Conservation (phyloP, 2,888 invertebrate species). For the Ischnus inquisitorius region DNA sequence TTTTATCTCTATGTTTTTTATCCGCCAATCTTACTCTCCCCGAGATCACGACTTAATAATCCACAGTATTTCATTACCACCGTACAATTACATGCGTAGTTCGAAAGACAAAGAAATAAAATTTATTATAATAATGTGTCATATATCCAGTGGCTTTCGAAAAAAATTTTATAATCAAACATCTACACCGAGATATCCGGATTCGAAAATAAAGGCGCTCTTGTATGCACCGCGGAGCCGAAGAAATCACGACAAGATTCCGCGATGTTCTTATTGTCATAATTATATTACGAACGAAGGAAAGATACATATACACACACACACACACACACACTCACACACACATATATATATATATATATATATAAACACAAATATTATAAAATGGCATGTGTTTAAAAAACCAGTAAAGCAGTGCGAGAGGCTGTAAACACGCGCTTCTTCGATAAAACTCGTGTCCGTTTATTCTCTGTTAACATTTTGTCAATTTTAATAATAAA, state of each 20-base stretch:
- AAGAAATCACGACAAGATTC: slow-evolving; percentile 40
- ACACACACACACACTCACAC: slow-evolving; percentile 28
- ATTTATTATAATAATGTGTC: slow-evolving; percentile 45
- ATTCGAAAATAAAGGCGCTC: slow-evolving; percentile 54
- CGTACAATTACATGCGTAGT: slow-evolving; percentile 53
- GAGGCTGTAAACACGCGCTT: slow-evolving; percentile 47
- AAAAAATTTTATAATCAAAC: slow-evolving; percentile 52
- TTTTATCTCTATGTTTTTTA: slow-evolving; percentile 22
- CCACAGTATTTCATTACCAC: slow-evolving; percentile 62
- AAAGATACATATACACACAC: background rate
- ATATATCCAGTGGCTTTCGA: slow-evolving; percentile 44
- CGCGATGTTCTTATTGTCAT: slow-evolving; percentile 48
- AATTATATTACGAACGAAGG: slow-evolving; percentile 8
- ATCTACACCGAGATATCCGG: slow-evolving; percentile 57
- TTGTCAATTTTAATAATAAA: slow-evolving; percentile 75
- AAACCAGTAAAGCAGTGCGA: slow-evolving; percentile 12
- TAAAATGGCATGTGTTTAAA: too few relatives aligned
- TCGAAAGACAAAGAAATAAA: slow-evolving; percentile 13
- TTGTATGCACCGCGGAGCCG: background rate
- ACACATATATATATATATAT: too few relatives aligned
- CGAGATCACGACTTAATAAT: slow-evolving; percentile 55
- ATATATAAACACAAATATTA: slow-evolving; percentile 40
- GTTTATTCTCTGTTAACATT: slow-evolving; percentile 76
- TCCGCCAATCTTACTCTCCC: slow-evolving; percentile 9
- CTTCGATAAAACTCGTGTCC: slow-evolving; percentile 57